Conservation (phyloP, 1,140 invertebrate genomes). For the Centruroides sculpturatus region DNA sequence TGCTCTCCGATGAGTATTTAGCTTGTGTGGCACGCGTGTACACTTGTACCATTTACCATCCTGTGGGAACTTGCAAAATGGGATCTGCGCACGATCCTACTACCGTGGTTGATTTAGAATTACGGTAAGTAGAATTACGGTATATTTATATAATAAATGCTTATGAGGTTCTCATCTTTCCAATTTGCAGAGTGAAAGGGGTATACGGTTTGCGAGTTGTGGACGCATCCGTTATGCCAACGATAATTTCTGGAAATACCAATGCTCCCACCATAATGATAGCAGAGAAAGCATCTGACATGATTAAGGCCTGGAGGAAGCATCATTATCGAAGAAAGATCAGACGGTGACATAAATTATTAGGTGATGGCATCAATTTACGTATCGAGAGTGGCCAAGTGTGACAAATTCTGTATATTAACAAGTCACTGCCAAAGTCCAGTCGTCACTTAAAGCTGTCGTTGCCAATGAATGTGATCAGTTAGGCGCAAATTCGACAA, state of each 20-base stretch:
- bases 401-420: no score
- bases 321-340: no score
- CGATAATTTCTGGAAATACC: conserved; percentile 42
- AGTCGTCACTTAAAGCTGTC: no score
- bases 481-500: no score
- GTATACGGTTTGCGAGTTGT: conserved; percentile 48
- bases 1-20: conserved; percentile 61
- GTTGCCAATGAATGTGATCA: no score
- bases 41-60: conserved; percentile 63
- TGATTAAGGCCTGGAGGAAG: not conserved
- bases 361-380: no score
- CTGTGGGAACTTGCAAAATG: conserved; percentile 51
- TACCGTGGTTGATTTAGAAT: conserved; percentile 63
- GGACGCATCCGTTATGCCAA: conserved; percentile 55
- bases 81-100: conserved; percentile 53
- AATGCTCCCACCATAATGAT: conserved; percentile 54
- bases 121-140: conserved; percentile 26
- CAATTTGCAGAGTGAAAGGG: conserved; percentile 40
- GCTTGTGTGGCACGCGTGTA: conserved; percentile 70
- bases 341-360: no score
- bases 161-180: no score
- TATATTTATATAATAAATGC: no score
- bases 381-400: no score
- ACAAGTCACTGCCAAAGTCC: no score
- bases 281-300: conserved; percentile 45